These are phyloP conservation scores for Halichoerus grypus DNA, from an alignment of 2,113 vertebrate species.

Conservation along the genomic window DNA sequence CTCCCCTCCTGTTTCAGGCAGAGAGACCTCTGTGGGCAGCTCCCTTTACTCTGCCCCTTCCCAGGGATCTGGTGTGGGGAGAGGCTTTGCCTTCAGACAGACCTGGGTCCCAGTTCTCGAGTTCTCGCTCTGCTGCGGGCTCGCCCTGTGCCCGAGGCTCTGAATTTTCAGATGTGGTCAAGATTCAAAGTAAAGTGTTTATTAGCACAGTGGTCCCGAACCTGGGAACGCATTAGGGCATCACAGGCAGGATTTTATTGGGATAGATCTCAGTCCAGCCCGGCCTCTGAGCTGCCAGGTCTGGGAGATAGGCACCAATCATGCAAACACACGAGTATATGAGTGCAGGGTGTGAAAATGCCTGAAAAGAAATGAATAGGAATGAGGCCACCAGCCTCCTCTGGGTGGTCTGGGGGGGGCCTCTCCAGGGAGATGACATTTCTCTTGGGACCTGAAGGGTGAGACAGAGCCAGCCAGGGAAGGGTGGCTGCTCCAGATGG, in stretches of 20 bases:
- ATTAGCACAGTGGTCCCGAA: accelerated
- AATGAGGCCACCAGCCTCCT: background rate
- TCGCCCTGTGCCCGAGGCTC: too few relatives aligned
- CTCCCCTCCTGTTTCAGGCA: background rate
- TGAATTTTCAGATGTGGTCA: background rate
- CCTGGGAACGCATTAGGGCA: background rate
- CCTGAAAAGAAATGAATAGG: background rate
- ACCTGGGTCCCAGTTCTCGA: background rate
- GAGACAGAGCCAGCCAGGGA: background rate
- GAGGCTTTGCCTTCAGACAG: background rate
- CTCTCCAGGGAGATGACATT: background rate
- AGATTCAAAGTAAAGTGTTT: background rate
- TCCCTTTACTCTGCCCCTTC: background rate
- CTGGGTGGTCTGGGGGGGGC: too few relatives aligned
- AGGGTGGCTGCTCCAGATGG: background rate
- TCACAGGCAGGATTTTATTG: background rate
- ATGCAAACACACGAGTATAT: accelerated
- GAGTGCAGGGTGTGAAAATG: background rate
- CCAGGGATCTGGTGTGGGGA: background rate
- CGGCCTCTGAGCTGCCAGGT: background rate
- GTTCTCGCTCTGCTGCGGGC: background rate
- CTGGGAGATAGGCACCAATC: background rate
- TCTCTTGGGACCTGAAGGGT: background rate
- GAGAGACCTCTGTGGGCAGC: background rate
- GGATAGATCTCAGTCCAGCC: background rate